phyloP scores from a whole-genome alignment of 1,140 invertebrate genomes.

The Aethina tumida region DNA sequence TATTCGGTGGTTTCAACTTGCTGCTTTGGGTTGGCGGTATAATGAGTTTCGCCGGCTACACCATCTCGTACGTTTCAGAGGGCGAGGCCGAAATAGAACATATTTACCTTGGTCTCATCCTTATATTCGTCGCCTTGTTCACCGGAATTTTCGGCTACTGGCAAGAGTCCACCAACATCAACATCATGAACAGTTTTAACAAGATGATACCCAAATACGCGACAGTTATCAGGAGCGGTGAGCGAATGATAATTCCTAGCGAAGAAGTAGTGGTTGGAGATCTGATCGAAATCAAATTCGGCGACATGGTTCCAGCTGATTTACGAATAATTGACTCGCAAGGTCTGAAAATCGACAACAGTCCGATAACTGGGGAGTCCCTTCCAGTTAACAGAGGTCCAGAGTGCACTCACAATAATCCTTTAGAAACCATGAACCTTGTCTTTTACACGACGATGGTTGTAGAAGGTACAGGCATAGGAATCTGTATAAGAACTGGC shows the following conservation, averaged over 20 bases:
- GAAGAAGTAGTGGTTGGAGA: constrained; percentile 61
- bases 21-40: constrained; percentile 63
- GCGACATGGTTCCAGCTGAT: constrained; percentile 63
- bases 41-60: constrained; percentile 58
- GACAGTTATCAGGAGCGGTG: constrained; percentile 53
- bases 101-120: constrained; percentile 49
- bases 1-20: constrained; percentile 60
- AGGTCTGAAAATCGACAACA: constrained; percentile 43
- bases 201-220: constrained; percentile 49
- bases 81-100: constrained; percentile 39
- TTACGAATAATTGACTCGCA: constrained; percentile 52
- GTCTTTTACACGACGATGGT: constrained; percentile 69
- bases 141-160: constrained; percentile 46
- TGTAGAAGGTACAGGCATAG: constrained; percentile 59
- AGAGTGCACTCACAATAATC: constrained; percentile 52
- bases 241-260: constrained; percentile 46
- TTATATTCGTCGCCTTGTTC: constrained; percentile 58
- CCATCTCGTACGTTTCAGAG: constrained; percentile 34
- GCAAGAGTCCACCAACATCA: constrained; percentile 53
- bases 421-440: constrained; percentile 63
- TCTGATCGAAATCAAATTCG: constrained; percentile 58
- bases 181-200: constrained; percentile 56
- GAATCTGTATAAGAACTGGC: constrained; percentile 69
- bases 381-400: constrained; percentile 50
- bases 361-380: constrained; percentile 64